Conservation (phyloP, 2,113 vertebrate species). For the Protobothrops flavoviridis region DNA sequence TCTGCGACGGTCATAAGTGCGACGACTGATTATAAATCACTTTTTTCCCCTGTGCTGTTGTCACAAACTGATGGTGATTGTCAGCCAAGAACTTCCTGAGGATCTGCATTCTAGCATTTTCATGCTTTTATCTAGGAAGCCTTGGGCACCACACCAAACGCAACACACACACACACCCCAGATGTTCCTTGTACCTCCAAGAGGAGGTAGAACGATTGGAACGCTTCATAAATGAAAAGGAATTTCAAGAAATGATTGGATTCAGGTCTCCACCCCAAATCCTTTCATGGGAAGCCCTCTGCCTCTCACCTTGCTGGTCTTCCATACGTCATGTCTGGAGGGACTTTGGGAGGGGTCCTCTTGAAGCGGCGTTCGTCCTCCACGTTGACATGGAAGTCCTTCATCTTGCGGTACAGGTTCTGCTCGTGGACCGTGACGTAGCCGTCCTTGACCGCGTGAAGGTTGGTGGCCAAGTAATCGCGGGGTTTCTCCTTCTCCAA, state of each 20-base stretch:
- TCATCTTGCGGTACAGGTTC: conserved; percentile 73
- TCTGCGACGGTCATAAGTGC: too few species aligned
- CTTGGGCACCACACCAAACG: too few species aligned
- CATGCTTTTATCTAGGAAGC: too few species aligned
- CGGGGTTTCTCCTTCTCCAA: conserved; percentile 38
- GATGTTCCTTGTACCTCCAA: too few species aligned
- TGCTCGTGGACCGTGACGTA: conserved; percentile 74
- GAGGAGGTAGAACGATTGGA: too few species aligned
- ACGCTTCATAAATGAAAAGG: background rate
- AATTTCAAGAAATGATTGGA: fast-evolving
- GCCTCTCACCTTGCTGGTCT: conserved; percentile 69
- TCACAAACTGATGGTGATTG: too few species aligned
- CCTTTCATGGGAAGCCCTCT: background rate
- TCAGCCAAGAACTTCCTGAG: too few species aligned
- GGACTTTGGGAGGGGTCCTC: conserved; percentile 19
- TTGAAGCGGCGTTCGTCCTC: conserved; percentile 16
- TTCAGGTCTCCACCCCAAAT: conserved; percentile 61
- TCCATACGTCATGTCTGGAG: conserved; percentile 70
- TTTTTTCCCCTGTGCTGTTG: too few species aligned
- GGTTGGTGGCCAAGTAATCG: conserved; percentile 80
- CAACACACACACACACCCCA: too few species aligned
- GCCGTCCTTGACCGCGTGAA: conserved; percentile 73
- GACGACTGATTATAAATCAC: too few species aligned
- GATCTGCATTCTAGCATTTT: too few species aligned
- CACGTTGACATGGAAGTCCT: conserved; percentile 49